These are phyloP conservation scores for Pachyrhynchus sulphureomaculatus DNA, from an alignment of 1,140 invertebrate genomes.

Conservation along the genomic window DNA sequence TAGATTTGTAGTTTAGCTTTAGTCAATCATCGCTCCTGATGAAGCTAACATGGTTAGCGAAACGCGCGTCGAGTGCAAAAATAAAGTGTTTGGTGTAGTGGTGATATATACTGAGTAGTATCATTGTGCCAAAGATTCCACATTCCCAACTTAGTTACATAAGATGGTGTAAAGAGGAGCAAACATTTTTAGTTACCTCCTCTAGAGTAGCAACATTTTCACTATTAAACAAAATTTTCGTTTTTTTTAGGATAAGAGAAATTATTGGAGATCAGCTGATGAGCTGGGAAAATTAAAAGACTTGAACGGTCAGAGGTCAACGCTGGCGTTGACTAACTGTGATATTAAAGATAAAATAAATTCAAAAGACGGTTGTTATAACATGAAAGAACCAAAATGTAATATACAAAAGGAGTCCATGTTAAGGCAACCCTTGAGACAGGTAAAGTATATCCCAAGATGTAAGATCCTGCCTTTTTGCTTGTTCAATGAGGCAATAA, in stretches of 20 bases:
- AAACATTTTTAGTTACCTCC: too few species aligned
- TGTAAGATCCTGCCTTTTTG: too few species aligned
- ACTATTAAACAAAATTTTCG: not conserved
- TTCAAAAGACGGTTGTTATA: slow-evolving; percentile 41
- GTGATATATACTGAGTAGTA: too few species aligned
- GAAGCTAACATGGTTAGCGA: too few species aligned
- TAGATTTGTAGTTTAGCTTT: too few species aligned
- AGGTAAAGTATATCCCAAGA: slow-evolving; percentile 51
- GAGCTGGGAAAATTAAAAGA: slow-evolving; percentile 69
- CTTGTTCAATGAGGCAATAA: too few species aligned
- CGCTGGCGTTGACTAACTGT: slow-evolving; percentile 45
- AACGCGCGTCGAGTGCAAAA: too few species aligned
- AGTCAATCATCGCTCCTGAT: too few species aligned
- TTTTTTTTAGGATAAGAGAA: slow-evolving; percentile 62
- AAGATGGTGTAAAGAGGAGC: too few species aligned
- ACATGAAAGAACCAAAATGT: slow-evolving; percentile 68
- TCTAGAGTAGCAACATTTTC: not conserved
- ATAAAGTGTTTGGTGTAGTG: too few species aligned
- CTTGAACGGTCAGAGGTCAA: slow-evolving; percentile 52
- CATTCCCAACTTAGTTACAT: too few species aligned
- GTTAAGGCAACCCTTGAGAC: slow-evolving; percentile 51
- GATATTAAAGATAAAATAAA: slow-evolving; percentile 52
- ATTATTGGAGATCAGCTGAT: slow-evolving; percentile 69
- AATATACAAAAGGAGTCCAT: slow-evolving; percentile 83
- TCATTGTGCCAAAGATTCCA: too few species aligned